Conservation (phyloP, 2,888 invertebrate species). For the Sycophila texana region DNA sequence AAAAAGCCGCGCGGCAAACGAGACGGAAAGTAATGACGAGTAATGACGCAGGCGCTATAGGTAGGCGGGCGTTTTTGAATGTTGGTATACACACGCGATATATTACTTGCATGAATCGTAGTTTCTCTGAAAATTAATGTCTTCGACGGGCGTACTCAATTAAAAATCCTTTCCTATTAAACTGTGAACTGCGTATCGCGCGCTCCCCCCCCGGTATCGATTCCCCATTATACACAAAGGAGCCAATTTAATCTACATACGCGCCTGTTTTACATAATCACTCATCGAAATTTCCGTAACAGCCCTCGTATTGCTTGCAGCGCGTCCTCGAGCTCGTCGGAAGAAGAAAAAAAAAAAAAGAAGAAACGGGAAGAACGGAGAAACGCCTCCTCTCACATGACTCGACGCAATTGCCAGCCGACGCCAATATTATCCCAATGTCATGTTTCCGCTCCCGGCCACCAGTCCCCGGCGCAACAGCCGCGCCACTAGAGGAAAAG, state of each 20-base stretch:
- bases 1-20: too few species aligned
- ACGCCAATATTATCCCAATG: slow-evolving; percentile 31
- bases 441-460: slow-evolving; percentile 40
- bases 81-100: too few species aligned
- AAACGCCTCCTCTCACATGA: slow-evolving; percentile 44
- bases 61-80: too few species aligned
- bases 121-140: too few species aligned
- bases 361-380: slow-evolving; percentile 9
- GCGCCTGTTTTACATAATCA: slow-evolving; percentile 38
- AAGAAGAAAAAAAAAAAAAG: slow-evolving; percentile 8
- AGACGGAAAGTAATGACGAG: background rate
- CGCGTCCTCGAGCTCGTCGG: background rate
- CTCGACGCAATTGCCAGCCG: slow-evolving; percentile 14
- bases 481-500: slow-evolving; percentile 11
- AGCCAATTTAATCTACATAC: slow-evolving; percentile 24
- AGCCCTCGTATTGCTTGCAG: slow-evolving; percentile 34
- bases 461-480: background rate
- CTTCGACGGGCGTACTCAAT: too few species aligned
- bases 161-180: too few species aligned
- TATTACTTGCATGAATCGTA: too few species aligned
- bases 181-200: background rate
- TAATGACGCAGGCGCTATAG: background rate
- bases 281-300: slow-evolving; percentile 33
- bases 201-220: background rate
- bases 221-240: background rate